Conservation (phyloP, 2,113 vertebrate species). For the Petaurus breviceps region DNA sequence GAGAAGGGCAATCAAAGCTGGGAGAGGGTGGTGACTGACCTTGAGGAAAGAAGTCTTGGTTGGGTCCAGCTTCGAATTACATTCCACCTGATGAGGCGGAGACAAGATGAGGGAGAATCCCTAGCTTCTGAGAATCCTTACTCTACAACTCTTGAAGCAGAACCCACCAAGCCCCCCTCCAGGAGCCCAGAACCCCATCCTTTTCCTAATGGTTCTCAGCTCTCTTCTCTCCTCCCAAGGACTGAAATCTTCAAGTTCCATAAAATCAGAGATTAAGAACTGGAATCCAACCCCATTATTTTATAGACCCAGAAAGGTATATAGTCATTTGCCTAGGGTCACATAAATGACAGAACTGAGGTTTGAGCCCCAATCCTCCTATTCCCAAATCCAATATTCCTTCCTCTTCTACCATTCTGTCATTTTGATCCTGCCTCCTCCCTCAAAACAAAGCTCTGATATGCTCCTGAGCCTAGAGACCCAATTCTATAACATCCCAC, state of each 20-base stretch:
- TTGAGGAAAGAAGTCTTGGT: constrained; percentile 80
- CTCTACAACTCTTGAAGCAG: not conserved
- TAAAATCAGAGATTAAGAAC: not conserved
- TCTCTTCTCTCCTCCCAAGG: not conserved
- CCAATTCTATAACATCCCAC: constrained; percentile 62
- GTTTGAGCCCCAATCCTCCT: not conserved
- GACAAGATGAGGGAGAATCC: constrained; percentile 47
- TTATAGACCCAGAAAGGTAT: not conserved
- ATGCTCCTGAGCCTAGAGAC: not conserved
- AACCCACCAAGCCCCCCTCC: not conserved
- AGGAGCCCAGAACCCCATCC: not conserved
- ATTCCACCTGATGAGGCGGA: constrained; percentile 83
- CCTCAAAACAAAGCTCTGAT: constrained; percentile 8
- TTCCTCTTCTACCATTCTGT: not conserved
- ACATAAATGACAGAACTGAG: not conserved
- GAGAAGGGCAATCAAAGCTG: not conserved
- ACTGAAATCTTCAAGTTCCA: constrained; percentile 33
- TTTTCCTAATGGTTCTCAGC: constrained; percentile 2
- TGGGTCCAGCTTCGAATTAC: constrained; percentile 79
- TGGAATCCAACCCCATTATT: not conserved
- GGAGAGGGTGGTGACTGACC: constrained; percentile 63
- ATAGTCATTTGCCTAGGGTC: not conserved
- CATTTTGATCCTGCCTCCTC: not conserved
- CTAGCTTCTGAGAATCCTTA: not conserved
- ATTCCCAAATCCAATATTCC: not conserved